Conservation (phyloP, 2,113 vertebrate species). For the Ginglymostoma cirratum region DNA sequence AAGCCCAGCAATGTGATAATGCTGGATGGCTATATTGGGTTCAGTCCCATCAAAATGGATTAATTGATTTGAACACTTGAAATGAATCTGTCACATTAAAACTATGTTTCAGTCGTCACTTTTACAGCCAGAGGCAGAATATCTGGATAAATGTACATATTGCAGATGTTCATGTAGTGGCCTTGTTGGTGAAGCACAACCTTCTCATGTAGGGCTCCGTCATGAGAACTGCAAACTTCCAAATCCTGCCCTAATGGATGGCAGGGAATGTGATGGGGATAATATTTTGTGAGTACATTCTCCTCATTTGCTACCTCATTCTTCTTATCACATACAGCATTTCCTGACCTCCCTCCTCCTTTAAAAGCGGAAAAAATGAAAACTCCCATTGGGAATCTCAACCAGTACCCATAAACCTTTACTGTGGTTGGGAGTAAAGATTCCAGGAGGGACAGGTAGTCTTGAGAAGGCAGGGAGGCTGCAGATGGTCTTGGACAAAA, state of each 20-base stretch:
- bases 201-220: background rate
- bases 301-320: background rate
- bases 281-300: background rate
- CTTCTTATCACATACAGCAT: background rate
- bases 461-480: too few species aligned
- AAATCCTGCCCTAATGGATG: background rate
- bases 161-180: background rate
- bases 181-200: background rate
- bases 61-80: background rate
- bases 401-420: background rate
- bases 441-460: background rate
- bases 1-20: background rate
- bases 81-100: background rate
- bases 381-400: background rate
- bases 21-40: background rate
- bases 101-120: background rate
- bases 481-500: too few species aligned
- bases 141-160: background rate
- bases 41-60: background rate
- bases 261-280: background rate
- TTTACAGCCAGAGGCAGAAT: conserved; percentile 3
- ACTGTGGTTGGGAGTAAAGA: background rate
- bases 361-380: background rate
- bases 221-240: background rate
- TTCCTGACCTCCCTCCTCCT: background rate